Evolutionary conservation across 2,113 vertebrate species (phyloP), one percentile per base, ranked within the genome.

Genomic region (Alectura lathami): DNA sequence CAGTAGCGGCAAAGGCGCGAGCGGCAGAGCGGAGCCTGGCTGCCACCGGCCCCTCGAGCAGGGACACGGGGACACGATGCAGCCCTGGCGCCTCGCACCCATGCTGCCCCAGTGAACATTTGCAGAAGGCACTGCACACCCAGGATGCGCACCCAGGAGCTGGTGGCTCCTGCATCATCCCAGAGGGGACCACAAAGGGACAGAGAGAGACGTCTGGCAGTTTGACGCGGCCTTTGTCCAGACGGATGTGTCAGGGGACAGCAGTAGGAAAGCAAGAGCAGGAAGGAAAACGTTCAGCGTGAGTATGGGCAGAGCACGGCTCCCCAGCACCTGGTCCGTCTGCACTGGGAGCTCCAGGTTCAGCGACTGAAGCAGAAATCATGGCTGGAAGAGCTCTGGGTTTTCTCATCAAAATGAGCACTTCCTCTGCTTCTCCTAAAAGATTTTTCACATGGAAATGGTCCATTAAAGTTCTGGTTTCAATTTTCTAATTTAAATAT

Each of bases 51-150:
- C 38, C 8, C 38, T 12, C 17, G 26, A 20, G 60, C 17, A 18
- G 60, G 26, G 56, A 22, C 8, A 15, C 13, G n/a, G 32, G 56
- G 56, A 34, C 56, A 59, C 7, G 21, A n/a, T n/a, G n/a, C n/a
- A n/a, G 50, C 26, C 50, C 14, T 24, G 8, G 16, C 0, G 0
- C 16, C 67, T 63, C 0, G 0, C 10, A 47, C 29, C 45, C 3
- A 1, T 38, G 32, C 3, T 3, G 40, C 29, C 43, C 26, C 1
- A 26, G 47, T 29, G 50, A 63, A 50, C 2, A 6, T 4, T n/a
- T 45, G 5, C 30, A 32, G 53, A 89, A 72, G 82, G 20, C 36
- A 38, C n/a, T 11, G 47, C 1, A 1, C 51, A 17, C 18, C 26
- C 11, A 7, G 38, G 18, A n/a, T 59, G 50, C 0, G 0, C 69